Conservation (phyloP, 2,113 vertebrate species). For the Sebastes fasciatus region DNA sequence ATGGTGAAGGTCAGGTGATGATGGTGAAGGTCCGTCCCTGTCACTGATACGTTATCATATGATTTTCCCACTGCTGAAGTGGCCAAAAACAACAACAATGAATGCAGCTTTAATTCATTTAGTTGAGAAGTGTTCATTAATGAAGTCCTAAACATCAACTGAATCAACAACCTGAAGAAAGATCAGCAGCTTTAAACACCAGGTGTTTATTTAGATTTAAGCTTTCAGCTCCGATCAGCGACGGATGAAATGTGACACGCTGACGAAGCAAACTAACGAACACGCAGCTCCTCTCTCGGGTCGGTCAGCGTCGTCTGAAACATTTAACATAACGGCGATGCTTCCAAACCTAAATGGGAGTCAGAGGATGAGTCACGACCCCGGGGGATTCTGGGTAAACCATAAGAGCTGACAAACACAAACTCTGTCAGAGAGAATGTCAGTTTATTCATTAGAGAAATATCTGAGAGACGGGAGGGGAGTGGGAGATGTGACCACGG, state of each 20-base stretch:
- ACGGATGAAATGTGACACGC: background rate
- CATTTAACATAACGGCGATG: constrained; percentile 10
- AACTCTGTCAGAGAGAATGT: constrained; percentile 23
- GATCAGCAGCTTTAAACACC: too few species aligned
- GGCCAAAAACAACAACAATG: too few species aligned
- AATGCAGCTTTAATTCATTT: too few species aligned
- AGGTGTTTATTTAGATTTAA: too few species aligned
- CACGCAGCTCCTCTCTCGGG: background rate
- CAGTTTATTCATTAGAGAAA: constrained; percentile 61
- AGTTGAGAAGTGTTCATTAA: too few species aligned
- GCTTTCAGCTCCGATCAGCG: background rate
- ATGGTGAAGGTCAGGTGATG: too few species aligned
- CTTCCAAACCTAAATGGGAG: constrained; percentile 24
- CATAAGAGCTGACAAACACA: constrained; percentile 46
- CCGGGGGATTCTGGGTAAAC: constrained; percentile 26
- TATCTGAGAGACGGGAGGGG: constrained; percentile 50
- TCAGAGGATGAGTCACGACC: constrained; percentile 28
- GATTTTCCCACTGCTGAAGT: too few species aligned
- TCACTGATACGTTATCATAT: too few species aligned
- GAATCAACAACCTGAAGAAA: too few species aligned
- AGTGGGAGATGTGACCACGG: constrained; percentile 43
- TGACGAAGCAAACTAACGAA: background rate
- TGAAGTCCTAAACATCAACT: too few species aligned
- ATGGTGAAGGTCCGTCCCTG: too few species aligned
- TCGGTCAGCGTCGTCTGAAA: background rate